A percentile compares a stretch with the other conserved stretches of the same genome.
These are phyloP conservation scores for Dysmachus trigonus DNA, from an alignment of 2,888 invertebrate species.

Conservation along the genomic window DNA sequence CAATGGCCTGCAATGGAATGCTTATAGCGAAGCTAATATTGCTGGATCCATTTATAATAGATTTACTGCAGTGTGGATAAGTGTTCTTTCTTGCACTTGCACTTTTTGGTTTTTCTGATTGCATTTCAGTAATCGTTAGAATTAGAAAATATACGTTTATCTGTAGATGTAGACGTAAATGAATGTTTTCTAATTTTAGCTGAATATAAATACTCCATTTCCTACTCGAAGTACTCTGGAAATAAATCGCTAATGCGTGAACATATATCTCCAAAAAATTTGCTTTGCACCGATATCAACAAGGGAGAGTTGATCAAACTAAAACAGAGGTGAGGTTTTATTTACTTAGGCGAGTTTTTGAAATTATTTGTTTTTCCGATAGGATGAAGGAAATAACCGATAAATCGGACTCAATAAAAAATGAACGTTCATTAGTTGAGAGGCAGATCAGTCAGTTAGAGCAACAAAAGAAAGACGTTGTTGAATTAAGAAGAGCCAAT, in stretches of 20 bases:
- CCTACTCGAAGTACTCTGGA: conserved; percentile 72
- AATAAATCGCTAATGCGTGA: conserved; percentile 70
- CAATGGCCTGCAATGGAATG: too few relatives aligned
- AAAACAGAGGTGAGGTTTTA: conserved; percentile 57
- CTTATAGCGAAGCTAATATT: too few relatives aligned
- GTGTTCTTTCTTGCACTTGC: too few relatives aligned
- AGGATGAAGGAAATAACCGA: conserved; percentile 52
- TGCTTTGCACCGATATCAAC: conserved; percentile 71
- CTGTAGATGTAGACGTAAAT: not conserved
- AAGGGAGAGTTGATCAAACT: conserved; percentile 63
- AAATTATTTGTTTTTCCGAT: conserved; percentile 9
- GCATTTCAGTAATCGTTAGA: too few relatives aligned
- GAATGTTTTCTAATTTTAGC: conserved; percentile 62
- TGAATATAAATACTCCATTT: conserved; percentile 68
- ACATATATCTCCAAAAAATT: conserved; percentile 66
- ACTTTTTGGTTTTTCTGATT: too few relatives aligned
- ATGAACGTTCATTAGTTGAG: conserved; percentile 54
- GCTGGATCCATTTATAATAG: too few relatives aligned
- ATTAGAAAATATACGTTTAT: too few relatives aligned
- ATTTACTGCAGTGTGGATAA: too few relatives aligned
- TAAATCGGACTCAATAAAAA: conserved; percentile 54
- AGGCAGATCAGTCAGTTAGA: conserved; percentile 56
- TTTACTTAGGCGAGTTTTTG: conserved; percentile 49
- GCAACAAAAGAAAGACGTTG: conserved; percentile 54
- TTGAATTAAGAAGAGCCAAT: conserved; percentile 56